Conservation (phyloP, 1,140 invertebrate species). For the Drosophila truncata region DNA sequence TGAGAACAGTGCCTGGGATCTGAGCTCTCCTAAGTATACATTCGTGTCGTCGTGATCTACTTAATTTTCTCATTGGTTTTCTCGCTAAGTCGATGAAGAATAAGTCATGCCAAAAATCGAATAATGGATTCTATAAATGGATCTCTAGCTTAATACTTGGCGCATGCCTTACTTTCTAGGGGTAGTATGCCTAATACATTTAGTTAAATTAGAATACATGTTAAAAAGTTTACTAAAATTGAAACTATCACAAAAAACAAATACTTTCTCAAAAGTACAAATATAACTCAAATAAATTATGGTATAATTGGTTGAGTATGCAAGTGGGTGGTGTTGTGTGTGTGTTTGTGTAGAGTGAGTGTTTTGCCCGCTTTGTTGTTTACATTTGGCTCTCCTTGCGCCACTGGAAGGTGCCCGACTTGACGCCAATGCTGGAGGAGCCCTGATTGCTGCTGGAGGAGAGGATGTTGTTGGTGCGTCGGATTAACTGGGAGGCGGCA, state of each 20-base stretch:
- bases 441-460: constrained; percentile 85
- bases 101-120: constrained; percentile 61
- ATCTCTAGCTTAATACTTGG: constrained; percentile 65
- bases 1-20: constrained; percentile 39
- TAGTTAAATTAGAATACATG: constrained; percentile 65
- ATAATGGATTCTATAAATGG: constrained; percentile 39
- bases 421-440: constrained; percentile 85
- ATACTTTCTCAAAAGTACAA: constrained; percentile 69
- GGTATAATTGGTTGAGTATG: constrained; percentile 56
- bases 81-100: constrained; percentile 46
- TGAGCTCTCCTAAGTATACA: constrained; percentile 48
- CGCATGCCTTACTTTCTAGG: constrained; percentile 62
- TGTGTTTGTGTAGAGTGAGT: constrained; percentile 18
- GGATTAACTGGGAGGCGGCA: constrained; percentile 87
- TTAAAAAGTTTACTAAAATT: constrained; percentile 74
- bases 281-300: constrained; percentile 53
- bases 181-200: constrained; percentile 57
- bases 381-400: constrained; percentile 88
- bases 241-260: constrained; percentile 83
- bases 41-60: constrained; percentile 37
- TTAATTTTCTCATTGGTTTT: constrained; percentile 56
- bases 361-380: constrained; percentile 14
- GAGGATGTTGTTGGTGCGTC: constrained; percentile 83
- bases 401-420: constrained; percentile 90
- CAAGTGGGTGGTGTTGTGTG: constrained; percentile 33